Conservation (phyloP, 2,113 vertebrate genomes). For the Physeter macrocephalus region DNA sequence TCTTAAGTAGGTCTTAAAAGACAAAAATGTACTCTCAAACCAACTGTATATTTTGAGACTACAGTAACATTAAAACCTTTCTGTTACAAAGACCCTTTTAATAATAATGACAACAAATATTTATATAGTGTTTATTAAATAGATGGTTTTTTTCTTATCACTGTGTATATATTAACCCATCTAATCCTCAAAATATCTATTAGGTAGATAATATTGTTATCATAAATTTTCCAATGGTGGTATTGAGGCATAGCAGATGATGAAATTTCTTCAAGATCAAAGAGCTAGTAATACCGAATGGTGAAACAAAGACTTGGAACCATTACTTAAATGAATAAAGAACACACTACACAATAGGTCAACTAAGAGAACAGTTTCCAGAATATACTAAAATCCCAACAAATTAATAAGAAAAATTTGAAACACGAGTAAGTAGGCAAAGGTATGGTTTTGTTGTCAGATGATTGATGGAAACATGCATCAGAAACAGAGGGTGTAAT, state of each 20-base stretch:
- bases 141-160: not conserved
- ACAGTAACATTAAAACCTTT: not conserved
- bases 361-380: not conserved
- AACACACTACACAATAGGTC: too few relatives aligned
- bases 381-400: not conserved
- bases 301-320: not conserved
- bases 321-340: not conserved
- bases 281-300: not conserved
- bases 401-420: not conserved
- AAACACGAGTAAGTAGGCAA: not conserved
- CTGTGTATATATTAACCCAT: too few relatives aligned
- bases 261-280: not conserved
- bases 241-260: not conserved
- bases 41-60: not conserved
- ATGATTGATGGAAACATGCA: fast-evolving
- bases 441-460: not conserved
- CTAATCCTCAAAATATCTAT: not conserved
- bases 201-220: not conserved
- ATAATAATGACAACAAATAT: not conserved
- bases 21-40: too few relatives aligned
- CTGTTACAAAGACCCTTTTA: not conserved
- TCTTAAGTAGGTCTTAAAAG: not conserved
- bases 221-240: fast-evolving
- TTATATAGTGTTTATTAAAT: not conserved
- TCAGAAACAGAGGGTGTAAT: not conserved